These are phyloP conservation scores for Argyrosomus japonicus DNA, from an alignment of 2,113 vertebrate species.

Conservation along the genomic window DNA sequence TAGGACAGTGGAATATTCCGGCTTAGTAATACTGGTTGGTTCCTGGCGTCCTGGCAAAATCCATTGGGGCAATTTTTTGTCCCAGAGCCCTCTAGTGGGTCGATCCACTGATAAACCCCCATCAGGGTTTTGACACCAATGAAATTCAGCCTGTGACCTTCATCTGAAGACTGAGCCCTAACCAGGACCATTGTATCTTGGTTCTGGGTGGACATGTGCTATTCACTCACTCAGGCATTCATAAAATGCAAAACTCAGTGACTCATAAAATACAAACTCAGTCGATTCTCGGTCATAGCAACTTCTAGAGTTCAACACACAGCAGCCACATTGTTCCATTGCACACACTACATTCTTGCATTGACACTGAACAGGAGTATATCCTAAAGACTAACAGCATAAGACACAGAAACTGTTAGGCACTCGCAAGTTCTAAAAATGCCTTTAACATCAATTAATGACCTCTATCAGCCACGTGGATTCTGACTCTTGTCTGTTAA, in stretches of 20 bases:
- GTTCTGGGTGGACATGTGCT: not conserved
- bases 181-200: not conserved
- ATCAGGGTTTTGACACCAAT: not conserved
- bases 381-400: not conserved
- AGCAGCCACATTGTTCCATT: not conserved
- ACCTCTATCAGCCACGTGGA: too few species aligned
- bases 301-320: not conserved
- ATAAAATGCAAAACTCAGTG: not conserved
- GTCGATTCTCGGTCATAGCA: not conserved
- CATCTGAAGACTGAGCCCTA: not conserved
- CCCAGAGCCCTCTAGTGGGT: not conserved
- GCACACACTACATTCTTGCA: not conserved
- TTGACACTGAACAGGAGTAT: not conserved
- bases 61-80: not conserved
- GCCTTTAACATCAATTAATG: not conserved
- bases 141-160: not conserved
- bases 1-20: not conserved
- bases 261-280: not conserved
- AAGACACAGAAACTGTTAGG: too few species aligned
- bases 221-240: not conserved
- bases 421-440: too few species aligned
- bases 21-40: not conserved
- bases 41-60: not conserved
- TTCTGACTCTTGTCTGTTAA: too few species aligned
- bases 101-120: not conserved